phyloP scores from a whole-genome alignment of 2,113 vertebrate genomes.

The Prochilodus magdalenae region DNA sequence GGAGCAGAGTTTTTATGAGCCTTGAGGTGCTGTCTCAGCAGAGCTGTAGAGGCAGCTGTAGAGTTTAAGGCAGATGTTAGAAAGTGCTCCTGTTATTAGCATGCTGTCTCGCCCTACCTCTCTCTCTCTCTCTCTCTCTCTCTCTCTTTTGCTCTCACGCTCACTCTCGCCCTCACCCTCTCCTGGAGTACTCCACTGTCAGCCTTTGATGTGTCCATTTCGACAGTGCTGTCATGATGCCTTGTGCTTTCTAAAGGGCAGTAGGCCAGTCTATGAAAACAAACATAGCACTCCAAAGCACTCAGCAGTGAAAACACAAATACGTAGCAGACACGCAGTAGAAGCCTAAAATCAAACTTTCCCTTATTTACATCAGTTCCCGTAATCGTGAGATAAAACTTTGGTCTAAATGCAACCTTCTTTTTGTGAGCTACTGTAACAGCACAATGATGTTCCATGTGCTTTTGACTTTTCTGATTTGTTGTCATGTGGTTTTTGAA shows the following conservation, averaged over 20 bases:
- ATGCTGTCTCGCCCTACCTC: slow-evolving; percentile 30
- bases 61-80: slow-evolving; percentile 33
- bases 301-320: slow-evolving; percentile 21
- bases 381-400: too few species aligned
- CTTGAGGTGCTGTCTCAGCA: slow-evolving; percentile 39
- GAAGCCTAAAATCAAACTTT: not conserved
- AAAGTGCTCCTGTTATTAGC: slow-evolving; percentile 34
- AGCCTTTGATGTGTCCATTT: slow-evolving; percentile 38
- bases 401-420: too few species aligned
- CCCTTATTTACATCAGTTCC: not conserved
- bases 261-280: not conserved
- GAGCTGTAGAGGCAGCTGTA: slow-evolving; percentile 8
- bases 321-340: not conserved
- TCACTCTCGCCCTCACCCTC: too few species aligned
- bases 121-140: slow-evolving; percentile 12
- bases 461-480: too few species aligned
- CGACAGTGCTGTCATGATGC: not conserved
- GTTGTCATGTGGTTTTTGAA: too few species aligned
- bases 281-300: slow-evolving; percentile 6
- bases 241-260: slow-evolving; percentile 29
- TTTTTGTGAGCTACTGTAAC: not conserved
- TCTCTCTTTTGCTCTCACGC: not conserved
- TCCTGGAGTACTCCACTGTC: not conserved
- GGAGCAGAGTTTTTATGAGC: not conserved
- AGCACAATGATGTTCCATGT: too few species aligned